A percentile compares a stretch with the other conserved stretches of the same genome.
Evolutionary conservation across 2,797 vertebrate species (phyloP).

Genomic region (Alosa sapidissima): DNA sequence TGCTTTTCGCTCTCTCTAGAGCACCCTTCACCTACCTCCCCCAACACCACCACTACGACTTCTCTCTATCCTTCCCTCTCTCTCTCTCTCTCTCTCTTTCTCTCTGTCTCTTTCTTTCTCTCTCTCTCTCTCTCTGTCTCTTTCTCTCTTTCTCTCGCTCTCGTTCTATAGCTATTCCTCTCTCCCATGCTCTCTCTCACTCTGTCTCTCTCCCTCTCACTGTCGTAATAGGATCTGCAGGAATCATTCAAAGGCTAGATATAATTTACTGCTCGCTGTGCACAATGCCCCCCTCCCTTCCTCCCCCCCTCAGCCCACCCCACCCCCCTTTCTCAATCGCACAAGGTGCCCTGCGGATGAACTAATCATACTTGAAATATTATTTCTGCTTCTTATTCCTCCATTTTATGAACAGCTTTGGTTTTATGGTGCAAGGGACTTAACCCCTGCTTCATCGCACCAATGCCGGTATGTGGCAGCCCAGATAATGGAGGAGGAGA

Average conservation of each 20-base stretch:
- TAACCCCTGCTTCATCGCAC: slow-evolving; percentile 76
- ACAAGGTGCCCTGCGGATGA: slow-evolving; percentile 86
- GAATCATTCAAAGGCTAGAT: slow-evolving; percentile 89
- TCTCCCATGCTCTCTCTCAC: slow-evolving; percentile 49
- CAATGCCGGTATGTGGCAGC: slow-evolving; percentile 52
- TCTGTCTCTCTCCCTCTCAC: slow-evolving; percentile 63
- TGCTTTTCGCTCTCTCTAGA: slow-evolving; percentile 67
- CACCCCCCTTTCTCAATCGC: slow-evolving; percentile 71
- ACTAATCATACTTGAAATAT: slow-evolving; percentile 89
- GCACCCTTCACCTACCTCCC: slow-evolving; percentile 23
- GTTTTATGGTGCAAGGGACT: slow-evolving; percentile 81
- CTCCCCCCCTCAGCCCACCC: slow-evolving; percentile 1
- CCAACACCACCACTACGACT: slow-evolving; percentile 3
- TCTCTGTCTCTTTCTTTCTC: slow-evolving; percentile 56
- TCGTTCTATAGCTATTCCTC: slow-evolving; percentile 47
- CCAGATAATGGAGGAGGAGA: slow-evolving; percentile 50
- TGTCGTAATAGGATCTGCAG: slow-evolving; percentile 86
- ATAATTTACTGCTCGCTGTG: slow-evolving; percentile 83
- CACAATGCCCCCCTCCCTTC: slow-evolving; percentile 72
- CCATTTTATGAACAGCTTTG: slow-evolving; percentile 82
- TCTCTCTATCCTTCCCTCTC: not conserved
- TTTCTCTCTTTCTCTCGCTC: slow-evolving; percentile 35
- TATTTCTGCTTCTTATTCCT: slow-evolving; percentile 86
- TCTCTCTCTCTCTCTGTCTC: slow-evolving; percentile 48
- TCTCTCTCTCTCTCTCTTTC: slow-evolving; percentile 19